Conservation (phyloP, 2,113 vertebrate genomes). For the Nannospalax galili region DNA sequence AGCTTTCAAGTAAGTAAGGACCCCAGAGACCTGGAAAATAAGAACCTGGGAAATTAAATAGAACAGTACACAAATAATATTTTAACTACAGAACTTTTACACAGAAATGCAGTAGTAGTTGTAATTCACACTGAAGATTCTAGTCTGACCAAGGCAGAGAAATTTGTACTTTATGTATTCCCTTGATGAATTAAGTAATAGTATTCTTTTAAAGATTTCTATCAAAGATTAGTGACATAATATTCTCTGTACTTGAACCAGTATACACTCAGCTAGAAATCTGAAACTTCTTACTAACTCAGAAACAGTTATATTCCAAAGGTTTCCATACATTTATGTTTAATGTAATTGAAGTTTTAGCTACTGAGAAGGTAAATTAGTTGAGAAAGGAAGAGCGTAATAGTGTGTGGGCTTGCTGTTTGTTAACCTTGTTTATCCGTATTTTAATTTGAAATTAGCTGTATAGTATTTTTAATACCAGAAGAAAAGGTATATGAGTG, state of each 20-base stretch:
- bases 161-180: not conserved
- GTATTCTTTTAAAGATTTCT: slow-evolving; percentile 2
- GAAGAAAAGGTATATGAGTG: slow-evolving; percentile 29
- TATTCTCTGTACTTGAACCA: not conserved
- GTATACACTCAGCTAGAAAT: not conserved
- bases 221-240: not conserved
- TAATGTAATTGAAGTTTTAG: slow-evolving; percentile 51
- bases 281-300: slow-evolving; percentile 36
- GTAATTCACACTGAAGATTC: not conserved
- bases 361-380: slow-evolving; percentile 45
- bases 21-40: not conserved
- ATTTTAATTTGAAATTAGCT: slow-evolving; percentile 31
- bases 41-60: not conserved
- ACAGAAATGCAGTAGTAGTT: not conserved
- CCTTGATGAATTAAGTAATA: not conserved
- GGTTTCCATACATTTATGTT: not conserved
- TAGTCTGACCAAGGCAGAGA: not conserved
- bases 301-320: slow-evolving; percentile 39
- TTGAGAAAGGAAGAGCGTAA: slow-evolving; percentile 42
- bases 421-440: not conserved
- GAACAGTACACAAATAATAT: not conserved
- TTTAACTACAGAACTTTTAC: not conserved
- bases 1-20: slow-evolving; percentile 18
- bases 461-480: slow-evolving; percentile 25
- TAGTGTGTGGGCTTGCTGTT: slow-evolving; percentile 3